Conservation (phyloP, 1,140 invertebrate species). For the Atta colombica region DNA sequence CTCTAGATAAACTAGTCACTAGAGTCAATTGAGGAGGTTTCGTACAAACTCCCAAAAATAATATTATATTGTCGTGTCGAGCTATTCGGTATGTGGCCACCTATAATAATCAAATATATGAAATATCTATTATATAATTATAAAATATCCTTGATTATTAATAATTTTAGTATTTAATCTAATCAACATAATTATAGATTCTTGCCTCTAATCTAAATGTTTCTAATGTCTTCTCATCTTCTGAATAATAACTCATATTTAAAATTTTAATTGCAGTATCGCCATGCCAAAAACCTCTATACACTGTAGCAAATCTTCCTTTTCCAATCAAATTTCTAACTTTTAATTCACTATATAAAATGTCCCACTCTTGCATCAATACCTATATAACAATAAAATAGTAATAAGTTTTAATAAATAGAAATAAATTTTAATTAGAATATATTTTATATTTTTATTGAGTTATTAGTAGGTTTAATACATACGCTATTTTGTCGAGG, state of each 20-base stretch:
- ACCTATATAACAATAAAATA: slow-evolving; percentile 88
- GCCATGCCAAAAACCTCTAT: slow-evolving; percentile 98
- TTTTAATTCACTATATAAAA: slow-evolving; percentile 97
- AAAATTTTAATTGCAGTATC: slow-evolving; percentile 99
- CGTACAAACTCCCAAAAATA: slow-evolving; percentile 99
- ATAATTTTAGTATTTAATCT: not conserved
- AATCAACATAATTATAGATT: slow-evolving; percentile 25
- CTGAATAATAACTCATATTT: slow-evolving; percentile 95
- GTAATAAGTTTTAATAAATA: too few relatives aligned
- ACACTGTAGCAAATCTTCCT: slow-evolving; percentile 97
- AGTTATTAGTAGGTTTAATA: slow-evolving; percentile 60
- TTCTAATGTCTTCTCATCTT: slow-evolving; percentile 96
- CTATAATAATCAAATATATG: slow-evolving; percentile 82
- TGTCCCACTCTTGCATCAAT: slow-evolving; percentile 98
- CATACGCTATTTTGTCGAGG: slow-evolving; percentile 96
- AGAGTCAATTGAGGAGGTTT: slow-evolving; percentile 98
- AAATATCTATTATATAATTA: not conserved
- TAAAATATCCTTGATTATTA: slow-evolving; percentile 17
- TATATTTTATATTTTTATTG: slow-evolving; percentile 36
- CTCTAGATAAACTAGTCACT: slow-evolving; percentile 98
- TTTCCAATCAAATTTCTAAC: slow-evolving; percentile 95
- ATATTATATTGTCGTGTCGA: slow-evolving; percentile 98
- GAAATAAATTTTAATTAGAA: not conserved
- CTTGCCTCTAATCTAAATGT: slow-evolving; percentile 96
- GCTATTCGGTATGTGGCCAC: slow-evolving; percentile 98